Base-by-base conservation (phyloP, 2,888 invertebrate genomes). In the Pterobdella sp. region DNA sequence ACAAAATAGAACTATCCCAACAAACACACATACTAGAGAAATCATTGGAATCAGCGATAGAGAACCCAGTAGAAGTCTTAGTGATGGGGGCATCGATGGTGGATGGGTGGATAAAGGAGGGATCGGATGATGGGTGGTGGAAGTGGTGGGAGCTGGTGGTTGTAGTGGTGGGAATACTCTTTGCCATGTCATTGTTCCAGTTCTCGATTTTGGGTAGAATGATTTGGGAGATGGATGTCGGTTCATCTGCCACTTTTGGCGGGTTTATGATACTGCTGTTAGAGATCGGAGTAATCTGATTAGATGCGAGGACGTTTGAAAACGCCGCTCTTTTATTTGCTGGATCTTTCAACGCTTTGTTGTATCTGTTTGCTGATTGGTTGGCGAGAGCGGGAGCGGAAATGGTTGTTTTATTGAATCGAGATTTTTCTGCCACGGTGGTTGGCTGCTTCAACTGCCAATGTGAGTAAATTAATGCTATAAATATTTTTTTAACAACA, bases 101-200 rank as follows among this genome's bases (percentile, higher is more conserved):
- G 7, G 60, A 56, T 4, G 60, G n/a, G n/a, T 56, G 60, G 3
- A 56, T 56, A 26, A 56, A 56, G 7, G 60, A 4, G 42, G 56
- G 42, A 10, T 31, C 22, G 32, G 22, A 29, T 1, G 26, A 7
- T 1, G 10, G 34, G 4, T n/a, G 34, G n/a, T 1, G 69, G n/a
- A 7, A 31, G 52, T 14, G 26, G 26, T 10, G 4, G 1, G 70
- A 49, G n/a, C 22, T 2, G 7, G 72, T 4, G 7, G 65, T 14
- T n/a, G 31, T 18, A 7, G 36, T 2, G 1, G 34, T 29, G 0
- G 82, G 82, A 60, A 83, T 82, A 72, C 80, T 80, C 75, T 81
- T 82, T 42, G 83, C 82, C 78, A 83, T 76, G 66, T 82, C 82
- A 75, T 82, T 83, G 75, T 82, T 81, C 83, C 83, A 83, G 74